Conservation (phyloP, 2,888 invertebrate genomes). For the Strigamia crassipes region DNA sequence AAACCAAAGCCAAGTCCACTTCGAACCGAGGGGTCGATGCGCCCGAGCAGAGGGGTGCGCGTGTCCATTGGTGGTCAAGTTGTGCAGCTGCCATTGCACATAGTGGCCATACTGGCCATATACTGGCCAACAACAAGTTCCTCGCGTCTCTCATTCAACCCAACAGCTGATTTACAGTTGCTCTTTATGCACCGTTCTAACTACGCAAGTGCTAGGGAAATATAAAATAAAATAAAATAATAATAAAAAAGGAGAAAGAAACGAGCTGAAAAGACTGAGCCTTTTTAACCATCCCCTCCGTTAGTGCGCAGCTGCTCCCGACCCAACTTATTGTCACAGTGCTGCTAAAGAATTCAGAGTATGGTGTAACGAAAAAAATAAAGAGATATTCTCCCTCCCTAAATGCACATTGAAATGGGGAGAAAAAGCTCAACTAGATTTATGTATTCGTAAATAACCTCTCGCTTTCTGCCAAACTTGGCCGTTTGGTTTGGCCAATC, state of each 20-base stretch:
- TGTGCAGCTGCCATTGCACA: conserved; percentile 27
- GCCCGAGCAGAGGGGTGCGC: neutral
- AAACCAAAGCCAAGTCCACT: neutral
- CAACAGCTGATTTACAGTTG: conserved; percentile 43
- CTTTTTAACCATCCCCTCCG: conserved; percentile 23
- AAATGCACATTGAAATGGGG: conserved; percentile 34
- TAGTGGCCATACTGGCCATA: neutral
- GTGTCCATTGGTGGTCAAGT: neutral
- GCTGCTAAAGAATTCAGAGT: conserved; percentile 34
- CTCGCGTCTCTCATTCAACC: neutral
- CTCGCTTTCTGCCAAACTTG: conserved; percentile 13
- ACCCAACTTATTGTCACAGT: conserved; percentile 27
- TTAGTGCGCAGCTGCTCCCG: neutral
- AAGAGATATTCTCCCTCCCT: conserved; percentile 34
- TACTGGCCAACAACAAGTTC: conserved; percentile 9
- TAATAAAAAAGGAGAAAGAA: neutral
- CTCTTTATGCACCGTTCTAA: conserved; percentile 38
- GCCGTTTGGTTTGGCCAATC: neutral
- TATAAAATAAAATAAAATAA: conserved; percentile 29
- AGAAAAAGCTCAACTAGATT: conserved; percentile 28
- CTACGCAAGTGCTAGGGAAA: conserved; percentile 17
- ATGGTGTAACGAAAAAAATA: conserved; percentile 33
- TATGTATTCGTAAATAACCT: conserved; percentile 33
- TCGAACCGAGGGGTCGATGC: neutral
- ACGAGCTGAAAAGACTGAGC: neutral